Evolutionary conservation across 1,140 invertebrate species (phyloP).

Genomic region (Chymomyza costata): DNA sequence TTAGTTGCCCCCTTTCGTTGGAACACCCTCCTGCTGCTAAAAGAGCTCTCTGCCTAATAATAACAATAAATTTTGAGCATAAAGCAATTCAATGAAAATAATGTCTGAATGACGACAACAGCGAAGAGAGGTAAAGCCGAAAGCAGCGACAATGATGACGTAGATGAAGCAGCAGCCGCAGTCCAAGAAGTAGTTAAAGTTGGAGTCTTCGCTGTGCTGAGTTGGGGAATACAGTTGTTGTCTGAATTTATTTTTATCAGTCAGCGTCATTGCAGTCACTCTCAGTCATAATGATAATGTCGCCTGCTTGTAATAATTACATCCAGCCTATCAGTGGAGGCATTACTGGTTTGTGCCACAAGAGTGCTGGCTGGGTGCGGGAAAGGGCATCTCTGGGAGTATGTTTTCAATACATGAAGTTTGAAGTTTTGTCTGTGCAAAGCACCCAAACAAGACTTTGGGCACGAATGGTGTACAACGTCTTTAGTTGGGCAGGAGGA

Average conservation of each 20-base stretch:
- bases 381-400: too few species aligned
- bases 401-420: constrained; percentile 3
- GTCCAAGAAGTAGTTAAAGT: constrained; percentile 21
- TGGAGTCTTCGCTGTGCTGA: too few species aligned
- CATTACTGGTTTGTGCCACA: too few species aligned
- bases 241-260: constrained; percentile 35
- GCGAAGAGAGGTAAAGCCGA: too few species aligned
- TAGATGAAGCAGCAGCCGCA: constrained; percentile 8
- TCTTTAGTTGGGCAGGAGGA: not conserved
- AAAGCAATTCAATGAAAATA: constrained; percentile 57
- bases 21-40: constrained; percentile 10
- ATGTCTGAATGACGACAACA: constrained; percentile 33
- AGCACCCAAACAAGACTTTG: too few species aligned
- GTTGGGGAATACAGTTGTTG: too few species aligned
- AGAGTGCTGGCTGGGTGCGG: too few species aligned
- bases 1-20: not conserved
- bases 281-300: constrained; percentile 38
- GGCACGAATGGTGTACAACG: not conserved
- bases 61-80: constrained; percentile 65
- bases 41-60: constrained; percentile 58
- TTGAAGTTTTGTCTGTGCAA: not conserved
- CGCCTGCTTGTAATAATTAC: constrained; percentile 36
- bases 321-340: constrained; percentile 10
- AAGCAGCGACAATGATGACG: constrained; percentile 12
- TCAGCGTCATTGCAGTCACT: constrained; percentile 7